Evolutionary conservation across 2,888 invertebrate genomes (phyloP), one percentile per base, ranked within the genome.

Genomic region (Tridacna crocea): DNA sequence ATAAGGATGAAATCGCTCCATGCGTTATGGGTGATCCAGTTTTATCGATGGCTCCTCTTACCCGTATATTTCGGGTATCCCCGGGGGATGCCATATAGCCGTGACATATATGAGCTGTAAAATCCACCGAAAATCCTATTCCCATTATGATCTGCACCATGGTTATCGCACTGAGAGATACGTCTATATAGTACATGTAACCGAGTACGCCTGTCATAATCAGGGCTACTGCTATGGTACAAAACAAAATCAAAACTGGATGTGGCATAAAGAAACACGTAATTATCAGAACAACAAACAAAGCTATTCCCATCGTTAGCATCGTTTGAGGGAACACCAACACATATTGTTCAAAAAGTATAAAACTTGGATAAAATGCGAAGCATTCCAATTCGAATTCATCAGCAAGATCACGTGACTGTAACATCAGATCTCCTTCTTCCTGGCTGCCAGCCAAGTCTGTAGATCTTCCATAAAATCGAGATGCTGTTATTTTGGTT

Each of bases 401-500:
- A 55, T 85, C 73, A 11, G 90, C 89, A 0, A 91, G 74, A 26
- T 88, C 83, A 19, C 92, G 79, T 80, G 91, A 79, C 46, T 78
- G 26, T 19, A 88, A 26, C 90, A 92, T 92, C 72, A 91, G 73
- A 22, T 87, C 73, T 0, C 90, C 91, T 82, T 92, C 90, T 26
- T 77, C 77, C 13, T 83, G 81, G 24, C 98, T 98, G 75, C 98
- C 97, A 77, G 97, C 97, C 66, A 98, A 97, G 91, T 98, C 97
- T 2, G 97, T 97, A 0, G 98, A 97, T 94, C 98, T 98, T 73
- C 98, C 97, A 70, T 98, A 95, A 92, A 98, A 97, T 81, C 98
- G 95, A 68, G 98, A 98, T 0, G 97, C 98, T 6, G 97, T 48
- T 11, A 85, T 85, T 47, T 36, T 70, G 11, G 17, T 55, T 19